Evolutionary conservation across 2,113 vertebrate genomes (phyloP).

Genomic region (Archilochus colubris): DNA sequence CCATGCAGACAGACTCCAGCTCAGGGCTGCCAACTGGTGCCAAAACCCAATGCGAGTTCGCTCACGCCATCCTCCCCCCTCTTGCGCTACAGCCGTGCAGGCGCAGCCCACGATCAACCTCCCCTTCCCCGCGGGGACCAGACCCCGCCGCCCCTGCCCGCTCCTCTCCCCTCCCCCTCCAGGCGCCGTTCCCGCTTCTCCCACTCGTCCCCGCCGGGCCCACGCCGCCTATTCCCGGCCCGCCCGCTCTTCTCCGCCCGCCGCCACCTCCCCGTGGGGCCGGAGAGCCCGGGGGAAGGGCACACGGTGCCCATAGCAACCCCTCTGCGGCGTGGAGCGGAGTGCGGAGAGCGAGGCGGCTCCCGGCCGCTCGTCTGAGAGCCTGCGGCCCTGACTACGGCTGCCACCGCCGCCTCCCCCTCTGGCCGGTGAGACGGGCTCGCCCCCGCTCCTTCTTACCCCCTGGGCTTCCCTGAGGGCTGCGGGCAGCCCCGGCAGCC

Average conservation of each 20-base stretch:
- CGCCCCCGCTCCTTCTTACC: neutral
- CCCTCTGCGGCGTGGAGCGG: neutral
- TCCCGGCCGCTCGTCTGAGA: neutral
- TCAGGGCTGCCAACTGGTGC: accelerated
- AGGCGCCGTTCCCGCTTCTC: neutral
- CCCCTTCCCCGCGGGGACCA: too few relatives aligned
- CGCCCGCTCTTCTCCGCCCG: neutral
- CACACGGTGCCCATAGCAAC: neutral
- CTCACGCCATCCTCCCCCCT: accelerated
- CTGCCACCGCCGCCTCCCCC: neutral
- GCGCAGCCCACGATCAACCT: accelerated
- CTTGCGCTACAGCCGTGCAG: accelerated
- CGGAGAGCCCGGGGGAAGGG: neutral
- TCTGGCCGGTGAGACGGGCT: neutral
- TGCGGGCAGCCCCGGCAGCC: neutral
- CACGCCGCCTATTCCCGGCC: neutral
- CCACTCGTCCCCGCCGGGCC: too few relatives aligned
- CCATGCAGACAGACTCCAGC: accelerated
- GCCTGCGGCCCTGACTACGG: neutral
- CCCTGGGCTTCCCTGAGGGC: neutral
- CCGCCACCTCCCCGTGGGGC: neutral
- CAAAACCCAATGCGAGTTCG: accelerated
- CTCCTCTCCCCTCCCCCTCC: neutral
- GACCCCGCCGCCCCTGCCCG: neutral
- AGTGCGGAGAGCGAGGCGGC: neutral